Evolutionary conservation across 2,113 vertebrate species (phyloP), one percentile per base, ranked within the genome.

Genomic region (Brienomyrus longianalis): DNA sequence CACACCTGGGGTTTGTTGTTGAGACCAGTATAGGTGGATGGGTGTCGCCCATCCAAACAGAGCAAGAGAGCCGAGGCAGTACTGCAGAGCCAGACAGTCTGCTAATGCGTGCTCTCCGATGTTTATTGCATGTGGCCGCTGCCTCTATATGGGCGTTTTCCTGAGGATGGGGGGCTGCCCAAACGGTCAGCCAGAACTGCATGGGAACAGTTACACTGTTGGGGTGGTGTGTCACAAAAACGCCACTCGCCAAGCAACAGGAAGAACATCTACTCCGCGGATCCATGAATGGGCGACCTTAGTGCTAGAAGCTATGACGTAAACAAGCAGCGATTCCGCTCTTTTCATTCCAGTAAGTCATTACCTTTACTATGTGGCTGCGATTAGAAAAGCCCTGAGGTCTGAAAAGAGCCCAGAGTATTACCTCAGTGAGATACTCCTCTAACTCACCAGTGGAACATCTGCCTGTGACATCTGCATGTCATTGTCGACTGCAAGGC

Each of bases 1-100:
- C 85, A 87, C 85, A 87, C 85, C 85, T 87, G 85, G 85, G 85
- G 50, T 87, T 87, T 87, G 85, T 87, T 87, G 48, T 35, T 87
- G 56, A 87, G 83, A 84, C 83, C 83, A 84, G 83, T 47, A 84
- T 21, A 84, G 39, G 83, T 45, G 43, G 45, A 84, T 84, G 83
- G 83, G 45, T 84, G 83, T 84, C 39, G 9, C 83, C 45, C 45
- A 10, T 84, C 35, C 83, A 48, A 48, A 47, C 1, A 84, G 43
- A 48, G 83, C 13, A 13, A 23, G 83, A 2, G 45, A 84, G 83
- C 45, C 1, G 83, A 48, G 83, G 19, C 0, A 8, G 21, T 47
- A 3, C 23, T 10, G 17, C 23, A n/a, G 21, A 8, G 43, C 39
- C 43, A 23, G 39, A 83, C 80, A 45, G 1, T 84, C 45, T 84